Conservation (phyloP, 2,888 invertebrate species). For the Notodonta ziczac region DNA sequence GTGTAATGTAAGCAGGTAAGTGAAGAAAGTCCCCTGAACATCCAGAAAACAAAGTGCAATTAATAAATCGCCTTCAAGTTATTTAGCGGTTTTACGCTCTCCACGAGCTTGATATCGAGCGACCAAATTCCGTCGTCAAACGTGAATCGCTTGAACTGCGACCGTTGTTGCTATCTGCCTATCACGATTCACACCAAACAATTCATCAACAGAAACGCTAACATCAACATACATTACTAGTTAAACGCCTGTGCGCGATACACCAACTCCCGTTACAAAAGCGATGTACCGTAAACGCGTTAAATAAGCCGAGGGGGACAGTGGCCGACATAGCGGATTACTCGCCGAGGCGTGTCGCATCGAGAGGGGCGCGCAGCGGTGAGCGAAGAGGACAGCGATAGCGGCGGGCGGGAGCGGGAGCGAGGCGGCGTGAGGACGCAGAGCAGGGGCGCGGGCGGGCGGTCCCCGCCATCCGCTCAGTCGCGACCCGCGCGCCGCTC, state of each 20-base stretch:
- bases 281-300: conserved; percentile 26
- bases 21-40: no score
- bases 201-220: conserved; percentile 13
- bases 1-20: no score
- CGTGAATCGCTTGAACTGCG: conserved; percentile 52
- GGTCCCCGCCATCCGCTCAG: conserved; percentile 41
- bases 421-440: conserved; percentile 42
- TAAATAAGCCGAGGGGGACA: conserved; percentile 3
- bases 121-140: conserved; percentile 14
- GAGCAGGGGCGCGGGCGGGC: conserved; percentile 42
- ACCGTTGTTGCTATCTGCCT: conserved; percentile 46
- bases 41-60: no score
- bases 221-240: conserved; percentile 28
- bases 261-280: neutral
- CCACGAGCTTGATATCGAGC: conserved; percentile 2
- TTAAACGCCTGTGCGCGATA: neutral
- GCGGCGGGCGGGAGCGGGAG: conserved; percentile 44
- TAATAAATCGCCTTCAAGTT: conserved; percentile 5
- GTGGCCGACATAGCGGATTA: conserved; percentile 34
- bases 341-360: conserved; percentile 51
- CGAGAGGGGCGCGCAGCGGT: conserved; percentile 65
- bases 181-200: conserved; percentile 29
- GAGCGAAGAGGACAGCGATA: conserved; percentile 68
- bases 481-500: conserved; percentile 61
- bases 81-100: neutral